Base-by-base conservation (phyloP, 1,140 invertebrate genomes). In the Eumaeus atala region DNA sequence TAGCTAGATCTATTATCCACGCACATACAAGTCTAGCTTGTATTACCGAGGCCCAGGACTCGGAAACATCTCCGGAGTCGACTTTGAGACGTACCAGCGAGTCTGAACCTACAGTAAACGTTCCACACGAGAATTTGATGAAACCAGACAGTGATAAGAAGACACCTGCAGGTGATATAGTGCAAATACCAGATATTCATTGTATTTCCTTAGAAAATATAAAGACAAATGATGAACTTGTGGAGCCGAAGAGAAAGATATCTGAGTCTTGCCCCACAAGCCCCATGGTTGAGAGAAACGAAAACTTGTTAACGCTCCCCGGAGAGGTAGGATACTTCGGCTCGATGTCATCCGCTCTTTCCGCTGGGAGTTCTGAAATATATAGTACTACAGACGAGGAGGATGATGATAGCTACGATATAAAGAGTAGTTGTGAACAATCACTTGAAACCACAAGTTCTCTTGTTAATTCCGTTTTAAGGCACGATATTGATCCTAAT, bases 1-100 rank as follows among this genome's bases (percentile, higher is more conserved):
- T 93, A 16, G 92, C 92, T 1, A 83, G 90, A 58, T 92, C 91
- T 6, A 88, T 93, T 0, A 88, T 91, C 56, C 87, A 88, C 44
- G 88, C 86, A 6, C 91, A 91, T 47, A 89, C 88, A n/a, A 91
- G 88, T 58, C 70, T 93, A 7, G 90, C 91, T 37, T 89, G 89
- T 51, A 90, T 91, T 5, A 86, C 75, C 36, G 90, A 91, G 67
- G 87, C 83, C 40, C 87, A 88, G 28, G 90, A 91, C 64, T 89
- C 87, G 5, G 84, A 84, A 52, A 68, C 73, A 38, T 88, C 87
- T 1, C 85, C 86, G 1, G 61, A 67, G 34, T 84, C 84, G 5
- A 87, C 84, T 6, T 54, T 86, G 50, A 77, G 83, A 58, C 72
- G 80, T 14, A 74, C 82, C 12, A 86, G 83, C 56, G 86, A 87